Conservation (phyloP, 2,113 vertebrate species). For the Tympanuchus pallidicinctus region DNA sequence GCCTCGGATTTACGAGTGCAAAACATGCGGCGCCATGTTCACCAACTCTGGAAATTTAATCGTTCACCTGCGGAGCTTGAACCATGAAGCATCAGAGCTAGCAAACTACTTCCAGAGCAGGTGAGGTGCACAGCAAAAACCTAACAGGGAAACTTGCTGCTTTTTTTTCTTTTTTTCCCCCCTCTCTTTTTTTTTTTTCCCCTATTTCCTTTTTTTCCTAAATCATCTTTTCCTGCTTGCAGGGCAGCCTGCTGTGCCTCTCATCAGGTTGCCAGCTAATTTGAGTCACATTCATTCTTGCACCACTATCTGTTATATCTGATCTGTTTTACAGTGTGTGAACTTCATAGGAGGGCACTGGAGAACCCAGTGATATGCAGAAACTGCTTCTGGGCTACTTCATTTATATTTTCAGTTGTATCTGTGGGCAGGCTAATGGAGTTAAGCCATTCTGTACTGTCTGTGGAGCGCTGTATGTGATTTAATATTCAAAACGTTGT, state of each 20-base stretch:
- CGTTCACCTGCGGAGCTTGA: slow-evolving; percentile 99
- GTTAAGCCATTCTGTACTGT: background rate
- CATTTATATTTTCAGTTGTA: background rate
- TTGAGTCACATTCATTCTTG: slow-evolving; percentile 34
- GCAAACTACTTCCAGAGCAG: slow-evolving; percentile 99
- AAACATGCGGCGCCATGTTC: slow-evolving; percentile 99
- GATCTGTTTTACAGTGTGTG: slow-evolving; percentile 26
- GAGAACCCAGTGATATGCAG: slow-evolving; percentile 1
- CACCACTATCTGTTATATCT: slow-evolving; percentile 54
- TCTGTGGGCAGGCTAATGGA: background rate
- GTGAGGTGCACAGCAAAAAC: slow-evolving; percentile 91
- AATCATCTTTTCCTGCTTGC: slow-evolving; percentile 75
- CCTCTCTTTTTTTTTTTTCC: background rate
- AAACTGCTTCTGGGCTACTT: slow-evolving; percentile 8
- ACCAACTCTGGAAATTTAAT: slow-evolving; percentile 99
- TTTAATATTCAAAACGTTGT: background rate
- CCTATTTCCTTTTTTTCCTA: background rate
- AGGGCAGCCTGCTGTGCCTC: slow-evolving; percentile 77
- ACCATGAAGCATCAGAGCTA: slow-evolving; percentile 99
- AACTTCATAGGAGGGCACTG: slow-evolving; percentile 18
- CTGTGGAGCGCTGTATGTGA: background rate
- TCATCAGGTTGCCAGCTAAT: slow-evolving; percentile 74
- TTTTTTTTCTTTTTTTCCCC: background rate
- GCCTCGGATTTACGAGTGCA: slow-evolving; percentile 99
- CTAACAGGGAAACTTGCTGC: slow-evolving; percentile 74